Base-by-base conservation (phyloP, 2,888 invertebrate genomes). In the Cheiracanthium punctorium region DNA sequence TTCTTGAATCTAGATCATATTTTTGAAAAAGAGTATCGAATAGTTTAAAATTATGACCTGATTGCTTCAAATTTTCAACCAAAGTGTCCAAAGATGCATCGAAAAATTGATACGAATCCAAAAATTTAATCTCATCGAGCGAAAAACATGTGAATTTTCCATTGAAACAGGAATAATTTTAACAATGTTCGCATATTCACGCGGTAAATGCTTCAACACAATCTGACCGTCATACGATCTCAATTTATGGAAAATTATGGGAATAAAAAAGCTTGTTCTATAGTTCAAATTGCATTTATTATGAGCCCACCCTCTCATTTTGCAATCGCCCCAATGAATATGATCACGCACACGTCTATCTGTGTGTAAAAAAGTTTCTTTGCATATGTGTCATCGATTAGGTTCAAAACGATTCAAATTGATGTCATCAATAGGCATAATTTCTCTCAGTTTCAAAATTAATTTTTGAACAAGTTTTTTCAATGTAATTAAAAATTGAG, bases 101-200 rank as follows among this genome's bases (percentile, higher is more conserved):
- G n/a, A 89, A 10, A 85, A 89, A 88, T 37, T 71, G 37, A 24
- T 88, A 88, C 17, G 88, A 88, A 88, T 90, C 90, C 58, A 90
- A 52, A 88, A 90, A 84, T 88, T 88, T 37, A 58, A 73, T 85
- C 65, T 77, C 20, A 82, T 74, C 76, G 4, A 74, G 48, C 37
- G 10, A 67, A 52, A 89, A 88, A 0, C 82, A 75, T 17, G 88
- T 89, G 58, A 84, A 89, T 58, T 79, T 70, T 79, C 20, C 5
- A 37, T 12, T 29, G 67, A 69, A 41, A 69, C 43, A 30, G 80
- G 65, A 30, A 72, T 65, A 8, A 67, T 43, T 14, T 43, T 72
- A 24, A 72, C 29, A 28, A 30, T 72, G 37, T 41, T 73, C 2
- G 0, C 37, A 65, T 43, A 30, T 1, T 48, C 10, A 41, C 24